These are phyloP conservation scores for Hypothenemus hampei DNA, from an alignment of 1,140 invertebrate genomes.

Conservation along the genomic window DNA sequence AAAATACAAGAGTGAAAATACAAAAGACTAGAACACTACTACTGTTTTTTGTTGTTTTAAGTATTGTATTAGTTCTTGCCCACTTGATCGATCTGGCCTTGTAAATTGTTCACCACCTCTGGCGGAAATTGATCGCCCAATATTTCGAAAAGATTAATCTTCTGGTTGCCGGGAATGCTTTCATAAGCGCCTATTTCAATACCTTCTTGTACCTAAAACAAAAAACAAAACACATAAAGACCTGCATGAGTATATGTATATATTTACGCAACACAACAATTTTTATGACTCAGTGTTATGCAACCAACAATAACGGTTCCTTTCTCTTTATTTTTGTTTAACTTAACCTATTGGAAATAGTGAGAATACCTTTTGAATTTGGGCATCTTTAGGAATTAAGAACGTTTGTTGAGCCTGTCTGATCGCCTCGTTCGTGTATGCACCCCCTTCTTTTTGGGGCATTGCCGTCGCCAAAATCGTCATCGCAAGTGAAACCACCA, in stretches of 20 bases:
- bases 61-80: conserved; percentile 63
- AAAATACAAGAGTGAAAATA: no score
- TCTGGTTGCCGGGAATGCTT: conserved; percentile 74
- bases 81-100: conserved; percentile 74
- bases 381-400: conserved; percentile 77
- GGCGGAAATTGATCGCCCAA: conserved; percentile 74
- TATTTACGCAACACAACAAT: no score
- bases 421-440: conserved; percentile 79
- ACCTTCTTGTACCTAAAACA: conserved; percentile 67
- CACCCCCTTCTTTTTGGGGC: conserved; percentile 70
- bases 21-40: no score
- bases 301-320: no score
- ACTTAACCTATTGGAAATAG: no score
- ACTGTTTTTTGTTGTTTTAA: no score
- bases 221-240: neutral
- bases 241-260: neutral
- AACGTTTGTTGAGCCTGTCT: conserved; percentile 76
- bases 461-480: conserved; percentile 50
- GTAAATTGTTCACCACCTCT: conserved; percentile 82
- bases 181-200: conserved; percentile 78
- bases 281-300: no score
- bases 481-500: conserved; percentile 46
- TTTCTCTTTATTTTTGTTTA: no score
- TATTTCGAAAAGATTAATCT: conserved; percentile 74
- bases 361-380: conserved; percentile 74